phyloP scores from a whole-genome alignment of 2,113 vertebrate genomes.

The Scopus umbretta region DNA sequence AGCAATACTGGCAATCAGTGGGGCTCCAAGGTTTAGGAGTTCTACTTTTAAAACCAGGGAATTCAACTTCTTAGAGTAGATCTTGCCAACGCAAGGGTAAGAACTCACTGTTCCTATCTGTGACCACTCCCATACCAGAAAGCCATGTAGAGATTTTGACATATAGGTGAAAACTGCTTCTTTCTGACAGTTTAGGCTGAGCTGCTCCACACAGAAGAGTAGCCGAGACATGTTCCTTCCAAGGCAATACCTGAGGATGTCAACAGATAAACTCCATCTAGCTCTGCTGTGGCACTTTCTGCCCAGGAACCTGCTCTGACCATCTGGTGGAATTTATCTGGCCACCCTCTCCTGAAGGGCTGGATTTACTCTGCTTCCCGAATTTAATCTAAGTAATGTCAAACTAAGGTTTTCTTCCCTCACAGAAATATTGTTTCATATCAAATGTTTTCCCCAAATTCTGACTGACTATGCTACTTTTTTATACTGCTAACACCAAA shows the following conservation, averaged over 20 bases:
- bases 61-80: neutral
- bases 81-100: neutral
- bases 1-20: neutral
- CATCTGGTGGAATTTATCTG: neutral
- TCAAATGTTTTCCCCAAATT: neutral
- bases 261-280: neutral
- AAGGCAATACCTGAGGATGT: neutral
- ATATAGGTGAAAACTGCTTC: neutral
- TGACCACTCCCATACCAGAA: neutral
- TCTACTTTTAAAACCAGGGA: neutral
- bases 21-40: neutral
- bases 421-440: neutral
- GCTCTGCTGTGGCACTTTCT: neutral
- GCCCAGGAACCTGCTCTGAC: neutral
- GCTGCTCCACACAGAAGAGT: neutral
- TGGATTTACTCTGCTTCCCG: neutral
- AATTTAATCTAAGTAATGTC: neutral
- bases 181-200: neutral
- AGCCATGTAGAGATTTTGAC: neutral
- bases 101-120: neutral
- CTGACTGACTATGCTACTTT: neutral
- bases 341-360: neutral
- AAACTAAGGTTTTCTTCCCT: neutral
- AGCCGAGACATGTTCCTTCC: neutral
- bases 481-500: neutral